Evolutionary conservation across 2,113 vertebrate species (phyloP).

Genomic region (Solenodon paradoxus): DNA sequence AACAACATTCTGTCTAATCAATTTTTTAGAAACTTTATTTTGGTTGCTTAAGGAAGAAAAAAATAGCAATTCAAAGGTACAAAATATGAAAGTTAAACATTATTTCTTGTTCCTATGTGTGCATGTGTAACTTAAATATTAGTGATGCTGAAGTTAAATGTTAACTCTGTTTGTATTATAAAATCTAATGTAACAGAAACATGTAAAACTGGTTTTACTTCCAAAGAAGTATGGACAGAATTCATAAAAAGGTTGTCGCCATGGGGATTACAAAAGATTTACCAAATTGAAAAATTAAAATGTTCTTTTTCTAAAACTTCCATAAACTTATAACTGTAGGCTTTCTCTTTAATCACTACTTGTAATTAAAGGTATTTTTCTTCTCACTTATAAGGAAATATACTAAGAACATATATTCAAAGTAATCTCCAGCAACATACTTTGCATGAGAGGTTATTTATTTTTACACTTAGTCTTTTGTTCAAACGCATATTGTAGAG

Average conservation of each 20-base stretch:
- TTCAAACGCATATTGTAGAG: constrained; percentile 59
- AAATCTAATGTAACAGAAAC: constrained; percentile 80
- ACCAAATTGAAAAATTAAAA: constrained; percentile 77
- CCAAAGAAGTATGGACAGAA: constrained; percentile 80
- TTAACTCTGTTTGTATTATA: constrained; percentile 77
- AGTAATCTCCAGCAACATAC: background rate
- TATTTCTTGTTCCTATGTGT: constrained; percentile 61
- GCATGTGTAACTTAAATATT: constrained; percentile 64
- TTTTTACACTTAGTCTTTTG: constrained; percentile 39
- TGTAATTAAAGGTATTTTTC: constrained; percentile 30
- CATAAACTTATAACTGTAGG: constrained; percentile 49
- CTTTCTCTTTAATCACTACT: constrained; percentile 68
- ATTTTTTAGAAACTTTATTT: background rate
- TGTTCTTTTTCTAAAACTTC: constrained; percentile 67
- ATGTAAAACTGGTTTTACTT: constrained; percentile 81
- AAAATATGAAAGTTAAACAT: constrained; percentile 61
- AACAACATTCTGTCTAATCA: background rate
- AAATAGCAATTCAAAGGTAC: constrained; percentile 3
- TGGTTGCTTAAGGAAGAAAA: constrained; percentile 57
- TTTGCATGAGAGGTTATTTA: background rate
- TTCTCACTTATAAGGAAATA: constrained; percentile 23
- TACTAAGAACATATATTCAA: constrained; percentile 45
- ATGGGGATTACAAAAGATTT: constrained; percentile 79
- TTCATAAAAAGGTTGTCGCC: constrained; percentile 82
- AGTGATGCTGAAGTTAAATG: constrained; percentile 68